Conservation (phyloP, 2,113 vertebrate genomes). For the Elgaria multicarinata region DNA sequence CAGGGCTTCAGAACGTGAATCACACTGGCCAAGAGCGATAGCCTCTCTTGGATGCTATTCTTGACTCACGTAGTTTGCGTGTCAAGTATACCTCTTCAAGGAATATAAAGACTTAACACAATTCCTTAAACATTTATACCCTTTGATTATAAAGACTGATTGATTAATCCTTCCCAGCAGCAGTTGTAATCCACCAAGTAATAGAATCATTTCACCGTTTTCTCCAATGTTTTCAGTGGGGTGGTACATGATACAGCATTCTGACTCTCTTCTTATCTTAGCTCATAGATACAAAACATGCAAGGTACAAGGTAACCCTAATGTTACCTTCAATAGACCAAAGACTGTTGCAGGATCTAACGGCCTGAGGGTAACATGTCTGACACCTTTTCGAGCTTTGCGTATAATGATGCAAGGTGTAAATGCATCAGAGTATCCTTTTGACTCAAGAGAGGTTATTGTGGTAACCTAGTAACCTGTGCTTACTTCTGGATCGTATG, state of each 20-base stretch:
- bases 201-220: not conserved
- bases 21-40: not conserved
- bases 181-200: not conserved
- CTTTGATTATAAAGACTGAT: not conserved
- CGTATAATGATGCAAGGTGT: constrained; percentile 4
- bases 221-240: not conserved
- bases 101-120: not conserved
- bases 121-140: not conserved
- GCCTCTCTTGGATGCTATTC: not conserved
- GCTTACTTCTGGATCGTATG: constrained; percentile 1
- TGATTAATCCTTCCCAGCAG: not conserved
- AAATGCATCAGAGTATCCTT: constrained; percentile 15
- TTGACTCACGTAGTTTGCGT: not conserved
- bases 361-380: not conserved
- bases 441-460: constrained; percentile 9
- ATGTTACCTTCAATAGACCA: not conserved
- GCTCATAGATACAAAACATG: not conserved
- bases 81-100: not conserved
- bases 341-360: not conserved
- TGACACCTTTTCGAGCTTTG: not conserved
- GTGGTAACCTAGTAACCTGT: constrained; percentile 22
- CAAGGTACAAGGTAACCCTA: not conserved
- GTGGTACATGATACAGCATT: not conserved
- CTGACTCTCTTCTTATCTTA: not conserved
- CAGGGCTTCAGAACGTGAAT: not conserved